A percentile compares a stretch with the other conserved stretches of the same genome.
phyloP scores from a whole-genome alignment of 2,113 vertebrate species.

The Dasypus novemcinctus region DNA sequence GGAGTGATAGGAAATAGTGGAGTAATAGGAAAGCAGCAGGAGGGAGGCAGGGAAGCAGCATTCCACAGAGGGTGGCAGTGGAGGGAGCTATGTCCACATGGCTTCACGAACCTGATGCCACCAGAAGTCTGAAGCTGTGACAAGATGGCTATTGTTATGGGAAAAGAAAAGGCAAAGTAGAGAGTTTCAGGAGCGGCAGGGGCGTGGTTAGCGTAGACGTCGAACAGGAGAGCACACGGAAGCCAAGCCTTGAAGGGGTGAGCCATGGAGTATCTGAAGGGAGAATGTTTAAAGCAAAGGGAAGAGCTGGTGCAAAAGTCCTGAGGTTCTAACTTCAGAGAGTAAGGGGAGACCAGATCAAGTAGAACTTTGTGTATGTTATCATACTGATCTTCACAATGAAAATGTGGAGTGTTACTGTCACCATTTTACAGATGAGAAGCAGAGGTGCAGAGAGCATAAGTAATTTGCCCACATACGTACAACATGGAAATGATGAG shows the following conservation, averaged over 20 bases:
- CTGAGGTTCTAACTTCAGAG: not conserved
- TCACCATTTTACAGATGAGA: not conserved
- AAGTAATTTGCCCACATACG: not conserved
- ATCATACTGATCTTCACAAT: not conserved
- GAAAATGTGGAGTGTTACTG: not conserved
- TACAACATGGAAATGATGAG: not conserved
- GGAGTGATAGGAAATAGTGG: not conserved
- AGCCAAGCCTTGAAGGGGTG: not conserved
- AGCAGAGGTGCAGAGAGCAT: not conserved
- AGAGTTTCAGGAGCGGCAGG: not conserved
- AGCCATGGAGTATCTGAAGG: not conserved
- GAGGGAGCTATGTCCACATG: accelerated
- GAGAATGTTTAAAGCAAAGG: not conserved
- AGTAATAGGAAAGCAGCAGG: not conserved
- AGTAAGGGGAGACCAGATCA: not conserved
- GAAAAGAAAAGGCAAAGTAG: not conserved
- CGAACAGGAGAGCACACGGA: not conserved
- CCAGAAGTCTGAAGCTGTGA: not conserved
- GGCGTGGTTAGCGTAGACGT: not conserved
- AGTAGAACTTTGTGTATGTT: not conserved
- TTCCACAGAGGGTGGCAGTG: not conserved
- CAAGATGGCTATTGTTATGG: not conserved
- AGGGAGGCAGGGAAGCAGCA: not conserved
- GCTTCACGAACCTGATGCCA: not conserved
- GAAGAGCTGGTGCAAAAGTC: not conserved